Base-by-base conservation (phyloP, 2,797 vertebrate genomes). In the Ptychadena robeensis region DNA sequence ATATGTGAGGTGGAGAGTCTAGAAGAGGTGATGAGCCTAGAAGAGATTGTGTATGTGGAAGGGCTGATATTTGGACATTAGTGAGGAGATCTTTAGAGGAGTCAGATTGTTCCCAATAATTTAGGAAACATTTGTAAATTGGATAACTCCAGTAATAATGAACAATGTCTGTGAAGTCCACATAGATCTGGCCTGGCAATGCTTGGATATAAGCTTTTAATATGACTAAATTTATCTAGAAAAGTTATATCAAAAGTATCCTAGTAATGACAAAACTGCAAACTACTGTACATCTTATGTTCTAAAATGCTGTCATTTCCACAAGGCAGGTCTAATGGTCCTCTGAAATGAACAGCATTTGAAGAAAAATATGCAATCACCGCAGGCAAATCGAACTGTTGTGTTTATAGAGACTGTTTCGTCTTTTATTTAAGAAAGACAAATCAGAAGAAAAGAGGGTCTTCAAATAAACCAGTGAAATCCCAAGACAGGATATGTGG, bases 381-480 rank as follows among this genome's bases (percentile, higher is more conserved):
- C 27, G n/a, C 63, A 48, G 3, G 25, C 2, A 67, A 48, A 30
- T 40, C 15, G 0, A 18, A 64, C 15, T 34, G 40, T 68, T 35
- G 25, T 68, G 67, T 70, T 79, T 38, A n/a, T 70, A 28, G 6
- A 27, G n/a, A 22, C 9, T 3, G 2, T 14, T 10, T 14, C 6
- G 4, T 25, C 48, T 73, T 25, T 57, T 30, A 37, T 44, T 72
- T 73, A n/a, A 34, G n/a, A 73, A 81, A 48, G 28, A 71, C 11
- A 0, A 68, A 30, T 30, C 18, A 37, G 27, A n/a, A 70, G 34
- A 32, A 44, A 38, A 44, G 64, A 75, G 31, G 11, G 11, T 15
- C 28, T 64, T 38, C 34, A 74, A 82, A 68, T 25, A 61, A 61
- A 74, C 27, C 10, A 5, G 18, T 48, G 1, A 69, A 70, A 18